phyloP scores from a whole-genome alignment of 1,140 invertebrate genomes.

The Linepithema humile region DNA sequence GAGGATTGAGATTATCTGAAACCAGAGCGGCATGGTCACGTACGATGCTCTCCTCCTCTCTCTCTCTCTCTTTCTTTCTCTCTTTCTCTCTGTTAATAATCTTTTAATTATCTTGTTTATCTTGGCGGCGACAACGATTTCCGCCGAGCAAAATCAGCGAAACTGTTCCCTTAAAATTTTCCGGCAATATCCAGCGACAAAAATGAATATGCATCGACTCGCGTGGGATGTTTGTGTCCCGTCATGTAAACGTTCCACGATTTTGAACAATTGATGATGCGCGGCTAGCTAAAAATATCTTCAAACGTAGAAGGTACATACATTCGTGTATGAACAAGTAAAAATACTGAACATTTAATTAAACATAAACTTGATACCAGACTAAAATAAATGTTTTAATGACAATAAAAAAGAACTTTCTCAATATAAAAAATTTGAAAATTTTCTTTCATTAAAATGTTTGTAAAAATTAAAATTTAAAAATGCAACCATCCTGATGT shows the following conservation, averaged over 20 bases:
- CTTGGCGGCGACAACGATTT: slow-evolving; percentile 63
- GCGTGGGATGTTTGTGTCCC: slow-evolving; percentile 27
- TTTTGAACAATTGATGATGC: slow-evolving; percentile 14
- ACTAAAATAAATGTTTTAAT: too few relatives aligned
- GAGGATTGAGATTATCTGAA: slow-evolving; percentile 70
- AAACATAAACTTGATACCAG: too few relatives aligned
- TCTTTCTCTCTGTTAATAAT: slow-evolving; percentile 76
- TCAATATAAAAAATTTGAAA: too few relatives aligned
- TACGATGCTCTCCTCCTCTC: slow-evolving; percentile 60
- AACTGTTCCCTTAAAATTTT: slow-evolving; percentile 64
- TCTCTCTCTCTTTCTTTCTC: too few relatives aligned
- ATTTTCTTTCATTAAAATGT: too few relatives aligned
- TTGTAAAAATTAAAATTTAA: too few relatives aligned
- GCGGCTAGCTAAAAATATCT: background rate
- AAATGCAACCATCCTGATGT: too few relatives aligned
- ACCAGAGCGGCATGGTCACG: slow-evolving; percentile 62
- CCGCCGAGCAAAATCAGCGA: background rate
- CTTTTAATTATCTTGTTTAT: slow-evolving; percentile 81
- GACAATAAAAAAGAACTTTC: too few relatives aligned
- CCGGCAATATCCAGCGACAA: background rate
- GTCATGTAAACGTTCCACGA: background rate
- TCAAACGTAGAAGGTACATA: background rate
- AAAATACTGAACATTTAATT: background rate
- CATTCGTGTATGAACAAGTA: background rate
- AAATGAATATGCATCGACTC: slow-evolving; percentile 25